These are phyloP conservation scores for Dryobotodes eremita DNA, from an alignment of 2,888 invertebrate genomes.

Conservation along the genomic window DNA sequence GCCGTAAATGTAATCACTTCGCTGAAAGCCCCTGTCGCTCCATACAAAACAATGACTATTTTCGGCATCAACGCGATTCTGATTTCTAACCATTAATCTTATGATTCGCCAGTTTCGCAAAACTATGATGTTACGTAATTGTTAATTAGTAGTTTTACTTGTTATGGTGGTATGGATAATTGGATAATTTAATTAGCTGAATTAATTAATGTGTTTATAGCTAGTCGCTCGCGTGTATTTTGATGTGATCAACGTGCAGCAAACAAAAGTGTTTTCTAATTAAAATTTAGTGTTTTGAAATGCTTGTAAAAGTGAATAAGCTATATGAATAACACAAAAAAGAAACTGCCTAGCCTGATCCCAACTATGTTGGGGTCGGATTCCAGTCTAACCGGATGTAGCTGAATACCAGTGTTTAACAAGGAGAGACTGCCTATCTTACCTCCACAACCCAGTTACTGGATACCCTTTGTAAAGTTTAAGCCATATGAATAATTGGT, in stretches of 20 bases:
- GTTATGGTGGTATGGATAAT: conserved; percentile 39
- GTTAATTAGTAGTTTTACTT: conserved; percentile 54
- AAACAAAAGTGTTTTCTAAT: background rate
- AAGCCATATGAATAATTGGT: background rate
- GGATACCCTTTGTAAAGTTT: background rate
- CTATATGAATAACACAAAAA: background rate
- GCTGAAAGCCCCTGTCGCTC: conserved; percentile 67
- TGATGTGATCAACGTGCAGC: background rate
- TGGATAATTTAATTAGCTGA: conserved; percentile 52
- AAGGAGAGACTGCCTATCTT: background rate
- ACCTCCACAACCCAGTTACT: background rate
- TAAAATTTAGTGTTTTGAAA: background rate
- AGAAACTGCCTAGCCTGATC: no score
- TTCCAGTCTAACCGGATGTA: background rate
- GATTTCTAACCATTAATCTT: conserved; percentile 74
- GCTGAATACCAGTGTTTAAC: background rate
- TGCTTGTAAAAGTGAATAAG: background rate
- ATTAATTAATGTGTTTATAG: conserved; percentile 17
- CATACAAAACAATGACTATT: conserved; percentile 70
- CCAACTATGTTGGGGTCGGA: background rate
- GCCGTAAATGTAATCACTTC: conserved; percentile 79
- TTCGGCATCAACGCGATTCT: conserved; percentile 58
- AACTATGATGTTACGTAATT: conserved; percentile 59
- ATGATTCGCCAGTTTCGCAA: conserved; percentile 69
- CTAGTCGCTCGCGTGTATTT: conserved; percentile 3